phyloP scores from a whole-genome alignment of 2,113 vertebrate species.

The Pleuronectes platessa region DNA sequence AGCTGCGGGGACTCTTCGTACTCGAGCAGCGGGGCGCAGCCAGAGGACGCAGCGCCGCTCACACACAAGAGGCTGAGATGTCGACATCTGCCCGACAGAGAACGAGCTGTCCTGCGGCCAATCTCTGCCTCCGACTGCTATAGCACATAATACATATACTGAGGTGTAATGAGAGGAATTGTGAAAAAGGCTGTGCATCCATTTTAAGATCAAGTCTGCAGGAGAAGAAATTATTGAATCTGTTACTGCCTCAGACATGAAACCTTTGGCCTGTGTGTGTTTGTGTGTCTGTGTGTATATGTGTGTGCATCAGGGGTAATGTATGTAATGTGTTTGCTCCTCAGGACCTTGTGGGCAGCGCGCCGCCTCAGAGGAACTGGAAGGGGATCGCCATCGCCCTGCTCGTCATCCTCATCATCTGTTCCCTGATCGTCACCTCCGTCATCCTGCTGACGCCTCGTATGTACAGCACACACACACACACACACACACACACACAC shows the following conservation, averaged over 20 bases:
- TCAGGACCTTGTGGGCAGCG: constrained; percentile 96
- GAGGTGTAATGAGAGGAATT: constrained; percentile 23
- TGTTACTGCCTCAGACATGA: neutral
- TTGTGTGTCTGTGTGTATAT: neutral
- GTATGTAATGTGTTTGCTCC: constrained; percentile 42
- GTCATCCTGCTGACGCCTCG: constrained; percentile 97
- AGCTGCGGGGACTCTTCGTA: constrained; percentile 53
- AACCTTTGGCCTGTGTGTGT: neutral
- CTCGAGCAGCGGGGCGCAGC: constrained; percentile 52
- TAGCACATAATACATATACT: constrained; percentile 27
- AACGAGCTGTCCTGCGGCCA: constrained; percentile 53
- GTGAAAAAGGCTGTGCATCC: constrained; percentile 5
- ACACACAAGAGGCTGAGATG: constrained; percentile 40
- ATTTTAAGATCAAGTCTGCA: constrained; percentile 9
- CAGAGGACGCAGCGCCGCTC: constrained; percentile 43
- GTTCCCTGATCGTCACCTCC: constrained; percentile 97
- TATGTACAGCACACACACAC: constrained; percentile 69
- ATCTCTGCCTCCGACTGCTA: constrained; percentile 28
- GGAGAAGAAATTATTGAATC: neutral
- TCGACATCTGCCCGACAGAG: constrained; percentile 45
- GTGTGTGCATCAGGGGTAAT: constrained; percentile 5
- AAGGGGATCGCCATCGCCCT: constrained; percentile 98
- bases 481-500: constrained; percentile 1
- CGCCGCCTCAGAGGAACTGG: constrained; percentile 97
- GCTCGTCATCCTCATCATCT: constrained; percentile 97